These are phyloP conservation scores for Crocidura indochinensis DNA, from an alignment of 2,797 vertebrate genomes.

Conservation along the genomic window DNA sequence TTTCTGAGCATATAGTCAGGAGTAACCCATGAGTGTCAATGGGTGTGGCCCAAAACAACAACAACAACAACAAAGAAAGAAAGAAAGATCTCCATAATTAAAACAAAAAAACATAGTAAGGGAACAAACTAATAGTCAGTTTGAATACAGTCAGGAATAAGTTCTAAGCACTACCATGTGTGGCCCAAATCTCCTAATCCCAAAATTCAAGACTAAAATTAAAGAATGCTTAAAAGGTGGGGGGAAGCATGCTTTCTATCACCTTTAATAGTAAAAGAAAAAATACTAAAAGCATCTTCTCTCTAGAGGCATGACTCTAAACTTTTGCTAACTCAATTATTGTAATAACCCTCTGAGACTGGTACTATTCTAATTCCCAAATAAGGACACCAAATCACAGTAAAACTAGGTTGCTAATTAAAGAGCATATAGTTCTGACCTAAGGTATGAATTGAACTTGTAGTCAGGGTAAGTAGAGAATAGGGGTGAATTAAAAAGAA, in stretches of 20 bases:
- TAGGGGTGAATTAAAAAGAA: constrained; percentile 48
- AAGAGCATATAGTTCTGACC: constrained; percentile 7
- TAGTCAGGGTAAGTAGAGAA: not conserved
- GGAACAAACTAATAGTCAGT: no score
- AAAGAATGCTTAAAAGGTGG: no score
- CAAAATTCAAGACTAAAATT: no score
- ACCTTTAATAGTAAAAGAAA: not conserved
- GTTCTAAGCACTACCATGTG: no score
- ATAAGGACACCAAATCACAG: constrained; percentile 34
- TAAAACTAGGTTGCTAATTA: constrained; percentile 38
- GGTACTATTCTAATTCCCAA: not conserved
- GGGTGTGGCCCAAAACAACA: no score
- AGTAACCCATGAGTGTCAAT: no score
- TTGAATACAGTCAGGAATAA: no score
- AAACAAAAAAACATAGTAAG: no score
- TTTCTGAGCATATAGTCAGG: no score
- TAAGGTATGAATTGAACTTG: not conserved
- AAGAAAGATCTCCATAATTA: no score
- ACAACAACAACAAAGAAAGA: no score
- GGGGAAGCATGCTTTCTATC: not conserved
- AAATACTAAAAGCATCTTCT: not conserved
- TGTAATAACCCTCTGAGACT: not conserved
- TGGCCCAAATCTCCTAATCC: no score
- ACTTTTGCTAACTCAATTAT: constrained; percentile 52
- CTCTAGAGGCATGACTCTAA: not conserved